Evolutionary conservation across 2,113 vertebrate species (phyloP), one percentile per base, ranked within the genome.

Genomic region (Grammatotria lemairii): DNA sequence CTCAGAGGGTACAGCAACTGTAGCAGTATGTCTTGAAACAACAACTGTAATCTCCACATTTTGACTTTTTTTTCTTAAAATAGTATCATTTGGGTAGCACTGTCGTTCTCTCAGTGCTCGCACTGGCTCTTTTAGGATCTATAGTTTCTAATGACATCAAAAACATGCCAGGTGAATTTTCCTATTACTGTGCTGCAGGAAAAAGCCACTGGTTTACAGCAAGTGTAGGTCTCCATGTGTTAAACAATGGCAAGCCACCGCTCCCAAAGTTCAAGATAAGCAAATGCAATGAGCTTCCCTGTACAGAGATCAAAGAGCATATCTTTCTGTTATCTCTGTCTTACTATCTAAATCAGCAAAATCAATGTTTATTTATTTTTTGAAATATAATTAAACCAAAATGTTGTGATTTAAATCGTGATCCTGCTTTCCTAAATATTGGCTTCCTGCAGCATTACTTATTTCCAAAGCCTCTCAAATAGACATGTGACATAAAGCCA

Each of bases 401-500:
- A 7, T 13, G 8, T 40, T 26, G 42, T 28, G 8, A 81, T 19
- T 42, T 19, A 13, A 55, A 23, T 49, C 3, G 3, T 35, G 31
- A 68, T 14, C 55, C 7, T 23, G 9, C 23, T 31, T 33, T 88
- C 2, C 65, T 26, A 40, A 55, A 42, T 54, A 57, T 42, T 83
- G 21, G 47, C 63, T 86, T 51, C 75, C 49, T 70, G 75, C 42
- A 31, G 3, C 16, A 49, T 7, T 75, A 28, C 1, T 75, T 1
- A 75, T 47, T 0, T 75, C 42, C 31, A 89, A 92, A 60, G 31
- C 65, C 68, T 79, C 57, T 75, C 70, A 75, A 49, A 31, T 4
- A 28, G 23, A 28, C 23, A 47, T 83, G 45, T 33, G 16, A 81
- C 31, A 54, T 45, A 79, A 79, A 88, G 54, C 45, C 81, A 47